Base-by-base conservation (phyloP, 2,113 vertebrate species). In the Aspidoscelis tigris region DNA sequence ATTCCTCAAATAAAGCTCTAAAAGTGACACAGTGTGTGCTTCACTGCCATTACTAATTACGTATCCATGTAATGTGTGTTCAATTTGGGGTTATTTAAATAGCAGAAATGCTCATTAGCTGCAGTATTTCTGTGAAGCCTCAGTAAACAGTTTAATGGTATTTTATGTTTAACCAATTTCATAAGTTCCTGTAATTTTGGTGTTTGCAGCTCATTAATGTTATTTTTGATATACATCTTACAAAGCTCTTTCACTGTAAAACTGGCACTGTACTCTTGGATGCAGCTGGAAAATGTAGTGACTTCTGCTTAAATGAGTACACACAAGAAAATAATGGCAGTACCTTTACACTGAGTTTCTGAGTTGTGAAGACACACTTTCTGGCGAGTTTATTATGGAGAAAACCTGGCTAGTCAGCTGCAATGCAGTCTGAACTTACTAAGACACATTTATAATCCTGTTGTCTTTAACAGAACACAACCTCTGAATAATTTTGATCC, bases 111-210 rank as follows among this genome's bases (percentile, higher is more conserved):
- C 95, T 96, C 96, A 96, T 97, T 96, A 96, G 93, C 95, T 95
- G 93, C 95, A 95, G 94, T 95, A 93, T 96, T 96, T 96, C 95
- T 96, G 96, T 96, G 95, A 96, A 96, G 96, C 96, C 95, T 97
- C 96, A 96, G 93, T 95, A 96, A 96, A 95, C 95, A 95, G 95
- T 96, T 96, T 97, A 97, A 97, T 96, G 96, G 96, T 96, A 85
- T 96, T 96, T 94, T 96, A 95, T 96, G 96, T 97, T 96, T 96
- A 97, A 97, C 95, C 96, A 96, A 96, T 97, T 96, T 96, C 90
- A 92, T 96, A 97, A 96, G 95, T 96, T 96, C 94, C 93, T 94
- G 91, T 96, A 96, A 96, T 96, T 97, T 95, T 95, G 95, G 95
- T 93, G 94, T 95, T 95, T 96, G 94, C 94, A 95, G 94, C 96